These are phyloP conservation scores for Pseudochromis fuscus DNA, from an alignment of 2,797 vertebrate species.

Conservation along the genomic window DNA sequence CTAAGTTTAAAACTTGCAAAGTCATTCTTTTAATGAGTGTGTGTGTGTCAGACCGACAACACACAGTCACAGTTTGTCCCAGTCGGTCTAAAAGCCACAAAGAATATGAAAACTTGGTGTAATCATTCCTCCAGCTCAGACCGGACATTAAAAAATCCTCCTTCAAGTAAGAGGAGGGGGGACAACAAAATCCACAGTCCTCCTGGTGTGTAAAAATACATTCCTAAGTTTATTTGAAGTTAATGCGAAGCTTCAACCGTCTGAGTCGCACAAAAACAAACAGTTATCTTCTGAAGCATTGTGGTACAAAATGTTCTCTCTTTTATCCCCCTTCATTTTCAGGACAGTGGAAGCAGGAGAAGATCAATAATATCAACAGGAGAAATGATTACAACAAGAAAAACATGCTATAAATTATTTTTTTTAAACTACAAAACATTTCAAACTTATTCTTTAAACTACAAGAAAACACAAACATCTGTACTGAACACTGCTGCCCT, in stretches of 20 bases:
- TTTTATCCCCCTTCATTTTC: neutral
- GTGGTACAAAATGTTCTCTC: neutral
- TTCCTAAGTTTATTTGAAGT: neutral
- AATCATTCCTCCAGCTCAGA: neutral
- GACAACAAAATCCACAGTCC: neutral
- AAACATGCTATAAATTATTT: neutral
- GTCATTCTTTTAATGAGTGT: slow-evolving; percentile 43
- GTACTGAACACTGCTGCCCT: too few species aligned
- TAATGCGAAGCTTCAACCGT: too few species aligned
- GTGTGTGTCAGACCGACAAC: slow-evolving; percentile 13
- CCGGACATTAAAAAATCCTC: neutral
- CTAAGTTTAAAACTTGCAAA: slow-evolving; percentile 42
- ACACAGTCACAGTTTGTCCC: neutral
- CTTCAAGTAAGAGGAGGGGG: neutral
- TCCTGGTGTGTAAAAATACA: neutral
- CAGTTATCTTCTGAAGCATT: neutral
- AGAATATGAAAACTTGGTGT: too few species aligned
- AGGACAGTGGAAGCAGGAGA: neutral
- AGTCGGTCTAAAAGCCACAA: neutral
- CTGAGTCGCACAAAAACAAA: neutral
- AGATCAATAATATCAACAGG: neutral
- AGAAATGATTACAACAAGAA: neutral
- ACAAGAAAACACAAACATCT: too few species aligned
- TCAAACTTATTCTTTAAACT: too few species aligned
- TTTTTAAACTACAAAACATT: too few species aligned